Percentiles rank a stretch among this genome's conserved stretches.
Conservation (phyloP, 2,113 vertebrate genomes). For the Pogona vitticeps region DNA sequence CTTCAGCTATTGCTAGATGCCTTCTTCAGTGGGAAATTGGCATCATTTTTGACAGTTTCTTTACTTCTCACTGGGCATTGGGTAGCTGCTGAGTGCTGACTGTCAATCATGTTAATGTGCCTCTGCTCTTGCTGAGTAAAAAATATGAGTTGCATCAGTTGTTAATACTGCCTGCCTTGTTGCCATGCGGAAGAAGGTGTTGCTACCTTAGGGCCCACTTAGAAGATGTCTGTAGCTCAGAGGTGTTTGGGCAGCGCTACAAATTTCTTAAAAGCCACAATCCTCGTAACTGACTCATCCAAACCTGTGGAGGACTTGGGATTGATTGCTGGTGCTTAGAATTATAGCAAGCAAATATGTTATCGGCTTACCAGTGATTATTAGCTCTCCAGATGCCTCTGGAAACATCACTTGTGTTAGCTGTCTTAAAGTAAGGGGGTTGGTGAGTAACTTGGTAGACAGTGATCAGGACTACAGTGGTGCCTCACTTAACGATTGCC, state of each 20-base stretch:
- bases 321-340: background rate
- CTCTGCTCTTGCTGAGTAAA: background rate
- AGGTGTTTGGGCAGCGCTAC: background rate
- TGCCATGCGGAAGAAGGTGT: background rate
- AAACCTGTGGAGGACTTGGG: background rate
- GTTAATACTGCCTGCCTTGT: background rate
- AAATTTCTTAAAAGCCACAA: too few species aligned
- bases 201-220: background rate
- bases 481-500: too few species aligned
- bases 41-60: slow-evolving; percentile 15
- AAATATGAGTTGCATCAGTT: background rate
- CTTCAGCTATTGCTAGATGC: background rate
- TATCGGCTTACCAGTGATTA: background rate
- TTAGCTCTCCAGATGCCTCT: background rate
- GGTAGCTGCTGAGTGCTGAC: background rate
- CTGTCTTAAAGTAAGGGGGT: background rate
- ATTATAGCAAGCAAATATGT: background rate
- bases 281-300: too few species aligned
- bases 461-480: background rate
- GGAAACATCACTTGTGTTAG: background rate
- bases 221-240: background rate
- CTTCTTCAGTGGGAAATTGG: slow-evolving; percentile 4
- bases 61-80: background rate
- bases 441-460: background rate
- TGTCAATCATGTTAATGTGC: background rate